Conservation (phyloP, 2,113 vertebrate genomes). For the Sialia sialis region DNA sequence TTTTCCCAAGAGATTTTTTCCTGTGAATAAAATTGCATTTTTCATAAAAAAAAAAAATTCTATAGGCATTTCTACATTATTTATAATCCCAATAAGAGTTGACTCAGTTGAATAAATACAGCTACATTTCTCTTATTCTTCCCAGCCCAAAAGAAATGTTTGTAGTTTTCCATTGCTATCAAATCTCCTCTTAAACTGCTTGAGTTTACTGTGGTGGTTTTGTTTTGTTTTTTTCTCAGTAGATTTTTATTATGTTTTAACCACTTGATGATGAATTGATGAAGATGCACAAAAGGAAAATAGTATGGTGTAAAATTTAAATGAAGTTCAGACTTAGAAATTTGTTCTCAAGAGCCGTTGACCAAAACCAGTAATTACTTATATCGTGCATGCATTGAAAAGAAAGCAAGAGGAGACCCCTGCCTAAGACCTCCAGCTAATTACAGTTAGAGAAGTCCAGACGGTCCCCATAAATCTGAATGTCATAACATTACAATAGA, state of each 20-base stretch:
- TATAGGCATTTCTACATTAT: not conserved
- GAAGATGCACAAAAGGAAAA: not conserved
- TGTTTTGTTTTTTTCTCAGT: not conserved
- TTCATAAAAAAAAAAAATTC: not conserved
- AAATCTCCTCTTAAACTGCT: not conserved
- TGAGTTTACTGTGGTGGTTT: not conserved
- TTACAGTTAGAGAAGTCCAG: constrained; percentile 16
- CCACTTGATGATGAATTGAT: not conserved
- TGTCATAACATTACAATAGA: not conserved
- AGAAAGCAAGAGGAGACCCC: not conserved
- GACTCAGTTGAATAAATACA: not conserved
- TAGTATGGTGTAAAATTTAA: not conserved
- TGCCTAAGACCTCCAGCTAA: not conserved
- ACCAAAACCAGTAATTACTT: not conserved
- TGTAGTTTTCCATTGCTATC: not conserved
- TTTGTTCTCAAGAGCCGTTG: not conserved
- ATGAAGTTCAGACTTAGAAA: not conserved
- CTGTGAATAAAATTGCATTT: not conserved
- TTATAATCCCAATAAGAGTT: not conserved
- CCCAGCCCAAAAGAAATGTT: not conserved
- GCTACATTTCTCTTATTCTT: not conserved
- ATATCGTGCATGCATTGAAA: not conserved
- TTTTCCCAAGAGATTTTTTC: not conserved
- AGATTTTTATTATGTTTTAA: not conserved
- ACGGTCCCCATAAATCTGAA: constrained; percentile 41